Evolutionary conservation across 2,888 invertebrate genomes (phyloP).

Genomic region (Phyto melanocephala): DNA sequence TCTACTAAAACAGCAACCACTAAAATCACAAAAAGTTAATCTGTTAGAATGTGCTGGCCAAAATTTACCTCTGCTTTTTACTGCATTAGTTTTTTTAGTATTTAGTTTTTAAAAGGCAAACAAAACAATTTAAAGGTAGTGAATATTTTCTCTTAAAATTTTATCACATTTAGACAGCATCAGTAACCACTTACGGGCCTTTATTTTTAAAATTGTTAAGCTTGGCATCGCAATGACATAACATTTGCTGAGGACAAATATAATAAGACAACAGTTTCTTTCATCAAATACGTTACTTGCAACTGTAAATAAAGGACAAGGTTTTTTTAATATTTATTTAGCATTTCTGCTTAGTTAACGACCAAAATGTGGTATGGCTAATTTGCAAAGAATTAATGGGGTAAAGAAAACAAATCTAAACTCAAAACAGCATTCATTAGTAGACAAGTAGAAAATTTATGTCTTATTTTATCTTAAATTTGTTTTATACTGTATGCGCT

Average conservation of each 20-base stretch:
- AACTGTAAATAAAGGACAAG: slow-evolving; percentile 19
- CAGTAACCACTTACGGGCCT: slow-evolving; percentile 58
- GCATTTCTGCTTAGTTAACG: neutral
- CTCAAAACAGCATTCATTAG: too few relatives aligned
- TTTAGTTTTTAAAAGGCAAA: neutral
- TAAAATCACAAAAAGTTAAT: slow-evolving; percentile 45
- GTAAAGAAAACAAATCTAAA: too few relatives aligned
- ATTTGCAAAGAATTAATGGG: too few relatives aligned
- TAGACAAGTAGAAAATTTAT: too few relatives aligned
- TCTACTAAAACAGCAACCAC: slow-evolving; percentile 11
- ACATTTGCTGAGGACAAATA: neutral
- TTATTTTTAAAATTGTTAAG: slow-evolving; percentile 3
- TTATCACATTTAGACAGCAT: slow-evolving; percentile 59
- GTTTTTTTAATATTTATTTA: slow-evolving; percentile 2
- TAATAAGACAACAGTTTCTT: neutral
- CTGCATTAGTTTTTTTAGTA: neutral
- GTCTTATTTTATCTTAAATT: too few relatives aligned
- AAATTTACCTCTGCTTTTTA: slow-evolving; percentile 20
- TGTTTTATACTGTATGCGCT: too few relatives aligned
- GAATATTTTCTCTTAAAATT: slow-evolving; percentile 47
- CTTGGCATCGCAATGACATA: slow-evolving; percentile 1
- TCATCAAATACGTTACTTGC: neutral
- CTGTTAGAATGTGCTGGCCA: slow-evolving; percentile 14
- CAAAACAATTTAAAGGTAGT: neutral
- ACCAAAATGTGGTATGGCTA: neutral